phyloP scores from a whole-genome alignment of 2,113 vertebrate genomes.

The Pelecanus crispus region DNA sequence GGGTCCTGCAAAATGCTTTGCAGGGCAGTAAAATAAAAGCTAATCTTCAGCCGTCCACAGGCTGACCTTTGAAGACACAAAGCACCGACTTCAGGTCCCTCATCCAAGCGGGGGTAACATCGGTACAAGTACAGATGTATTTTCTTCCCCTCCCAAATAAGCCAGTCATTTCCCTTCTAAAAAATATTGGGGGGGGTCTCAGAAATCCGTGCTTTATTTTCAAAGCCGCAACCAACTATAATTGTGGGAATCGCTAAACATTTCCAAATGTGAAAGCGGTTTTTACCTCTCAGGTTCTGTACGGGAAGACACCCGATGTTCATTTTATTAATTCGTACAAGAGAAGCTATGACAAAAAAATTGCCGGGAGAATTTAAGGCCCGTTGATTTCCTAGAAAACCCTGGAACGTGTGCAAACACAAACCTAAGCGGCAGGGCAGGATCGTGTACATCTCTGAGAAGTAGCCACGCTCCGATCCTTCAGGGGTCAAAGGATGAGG shows the following conservation, averaged over 20 bases:
- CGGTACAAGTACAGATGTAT: not conserved
- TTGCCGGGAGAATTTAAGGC: not conserved
- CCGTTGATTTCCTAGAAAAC: not conserved
- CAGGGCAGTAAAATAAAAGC: not conserved
- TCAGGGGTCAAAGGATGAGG: not conserved
- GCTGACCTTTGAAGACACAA: not conserved
- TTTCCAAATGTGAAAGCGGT: not conserved
- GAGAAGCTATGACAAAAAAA: not conserved
- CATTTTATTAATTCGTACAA: not conserved
- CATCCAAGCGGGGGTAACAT: fast-evolving
- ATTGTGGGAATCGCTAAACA: not conserved
- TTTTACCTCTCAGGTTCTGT: not conserved
- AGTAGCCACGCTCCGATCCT: not conserved
- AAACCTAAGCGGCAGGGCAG: not conserved
- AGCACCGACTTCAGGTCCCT: not conserved
- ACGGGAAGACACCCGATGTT: not conserved
- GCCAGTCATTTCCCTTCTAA: not conserved
- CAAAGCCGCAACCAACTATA: constrained; percentile 47
- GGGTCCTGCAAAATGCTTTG: not conserved
- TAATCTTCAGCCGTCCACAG: not conserved
- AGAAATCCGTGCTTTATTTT: not conserved
- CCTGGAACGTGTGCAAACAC: not conserved
- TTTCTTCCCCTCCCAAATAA: not conserved
- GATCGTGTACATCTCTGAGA: fast-evolving
- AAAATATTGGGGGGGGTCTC: not conserved